A percentile compares a stretch with the other conserved stretches of the same genome.
Conservation (phyloP, 2,888 invertebrate genomes). For the Byasa hedistus region DNA sequence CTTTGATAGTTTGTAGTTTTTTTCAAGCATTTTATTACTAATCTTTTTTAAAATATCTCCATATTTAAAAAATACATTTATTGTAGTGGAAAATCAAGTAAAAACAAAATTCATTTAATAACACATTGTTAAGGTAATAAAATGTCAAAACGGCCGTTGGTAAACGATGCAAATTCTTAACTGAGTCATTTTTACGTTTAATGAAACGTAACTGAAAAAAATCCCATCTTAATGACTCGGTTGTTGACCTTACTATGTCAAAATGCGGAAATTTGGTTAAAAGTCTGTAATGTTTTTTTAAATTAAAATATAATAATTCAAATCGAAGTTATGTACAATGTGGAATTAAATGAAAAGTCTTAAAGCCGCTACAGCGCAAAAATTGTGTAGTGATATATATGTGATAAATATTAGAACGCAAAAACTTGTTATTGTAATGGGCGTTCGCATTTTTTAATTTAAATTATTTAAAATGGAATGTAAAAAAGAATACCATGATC, state of each 20-base stretch:
- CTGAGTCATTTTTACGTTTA: conserved; percentile 28
- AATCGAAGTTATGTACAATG: conserved; percentile 26
- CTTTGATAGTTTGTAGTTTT: no score
- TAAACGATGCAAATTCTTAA: not conserved
- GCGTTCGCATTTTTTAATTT: conserved; percentile 51
- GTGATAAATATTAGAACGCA: conserved; percentile 30
- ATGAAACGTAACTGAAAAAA: conserved; percentile 39
- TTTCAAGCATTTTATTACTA: no score
- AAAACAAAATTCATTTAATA: no score
- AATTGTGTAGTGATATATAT: conserved; percentile 34
- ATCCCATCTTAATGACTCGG: conserved; percentile 50
- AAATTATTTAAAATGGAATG: conserved; percentile 59
- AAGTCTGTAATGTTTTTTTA: conserved; percentile 49
- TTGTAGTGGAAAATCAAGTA: no score
- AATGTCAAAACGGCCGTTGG: conserved; percentile 14
- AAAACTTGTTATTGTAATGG: conserved; percentile 38
- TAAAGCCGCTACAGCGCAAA: conserved; percentile 30
- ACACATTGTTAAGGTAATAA: not conserved
- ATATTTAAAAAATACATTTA: no score
- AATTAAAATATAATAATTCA: conserved; percentile 33
- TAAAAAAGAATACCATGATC: conserved; percentile 79
- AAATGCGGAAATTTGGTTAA: conserved; percentile 61
- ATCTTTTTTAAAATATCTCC: no score
- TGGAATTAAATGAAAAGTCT: conserved; percentile 36
- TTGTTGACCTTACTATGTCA: conserved; percentile 72